These are phyloP conservation scores for Habropoda laboriosa DNA, from an alignment of 1,140 invertebrate genomes.

Conservation along the genomic window DNA sequence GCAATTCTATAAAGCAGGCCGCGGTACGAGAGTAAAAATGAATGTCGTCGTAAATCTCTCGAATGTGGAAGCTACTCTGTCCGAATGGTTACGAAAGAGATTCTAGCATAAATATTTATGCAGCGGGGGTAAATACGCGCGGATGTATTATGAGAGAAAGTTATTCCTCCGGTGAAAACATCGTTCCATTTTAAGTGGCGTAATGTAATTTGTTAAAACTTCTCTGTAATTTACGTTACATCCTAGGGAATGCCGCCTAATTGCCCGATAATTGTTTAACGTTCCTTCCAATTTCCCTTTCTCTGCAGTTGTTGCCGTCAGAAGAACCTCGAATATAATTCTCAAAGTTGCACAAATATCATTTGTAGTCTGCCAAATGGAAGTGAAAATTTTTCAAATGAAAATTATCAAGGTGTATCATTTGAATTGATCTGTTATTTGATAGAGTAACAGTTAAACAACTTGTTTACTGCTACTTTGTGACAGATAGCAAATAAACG, in stretches of 20 bases:
- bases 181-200: background rate
- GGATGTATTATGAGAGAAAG: slow-evolving; percentile 1
- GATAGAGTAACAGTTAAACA: too few relatives aligned
- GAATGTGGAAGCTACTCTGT: slow-evolving; percentile 17
- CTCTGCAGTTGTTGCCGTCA: too few relatives aligned
- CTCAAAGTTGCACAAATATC: background rate
- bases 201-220: slow-evolving; percentile 14
- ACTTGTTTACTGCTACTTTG: too few relatives aligned
- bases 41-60: slow-evolving; percentile 17
- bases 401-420: too few relatives aligned
- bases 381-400: too few relatives aligned
- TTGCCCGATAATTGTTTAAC: background rate
- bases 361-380: too few relatives aligned
- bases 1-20: slow-evolving; percentile 2
- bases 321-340: too few relatives aligned
- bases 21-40: slow-evolving; percentile 13
- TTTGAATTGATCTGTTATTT: too few relatives aligned
- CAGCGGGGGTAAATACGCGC: background rate
- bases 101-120: slow-evolving; percentile 37
- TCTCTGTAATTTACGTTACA: background rate
- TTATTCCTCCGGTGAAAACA: slow-evolving; percentile 1
- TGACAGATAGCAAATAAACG: too few relatives aligned
- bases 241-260: too few relatives aligned
- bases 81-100: slow-evolving; percentile 30
- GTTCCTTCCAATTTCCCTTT: background rate